Percentiles rank a stretch among this genome's conserved stretches.
These are phyloP conservation scores for Brachionus koreanus DNA, from an alignment of 1,140 invertebrate genomes.

Conservation along the genomic window DNA sequence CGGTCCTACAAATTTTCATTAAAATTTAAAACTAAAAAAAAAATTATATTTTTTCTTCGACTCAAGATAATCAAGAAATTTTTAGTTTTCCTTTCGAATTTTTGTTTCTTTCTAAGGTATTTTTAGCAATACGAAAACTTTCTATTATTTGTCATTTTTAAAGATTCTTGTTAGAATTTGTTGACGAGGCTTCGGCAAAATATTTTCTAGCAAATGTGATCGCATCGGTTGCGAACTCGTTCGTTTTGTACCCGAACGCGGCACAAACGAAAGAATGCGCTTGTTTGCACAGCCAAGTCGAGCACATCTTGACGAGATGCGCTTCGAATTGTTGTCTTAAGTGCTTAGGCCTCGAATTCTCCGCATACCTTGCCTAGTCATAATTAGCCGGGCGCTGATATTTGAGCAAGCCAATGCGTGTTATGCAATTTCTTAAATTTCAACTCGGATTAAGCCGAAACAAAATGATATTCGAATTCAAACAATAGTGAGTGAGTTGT, in stretches of 20 bases:
- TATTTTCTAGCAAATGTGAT: slow-evolving; percentile 11
- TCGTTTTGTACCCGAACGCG: neutral
- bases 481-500: neutral
- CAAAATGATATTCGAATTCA: slow-evolving; percentile 22
- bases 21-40: neutral
- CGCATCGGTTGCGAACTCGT: neutral
- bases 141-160: slow-evolving; percentile 32
- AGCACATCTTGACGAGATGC: neutral
- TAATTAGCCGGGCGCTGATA: slow-evolving; percentile 1
- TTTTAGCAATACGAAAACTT: slow-evolving; percentile 30
- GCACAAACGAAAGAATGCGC: neutral
- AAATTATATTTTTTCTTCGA: neutral
- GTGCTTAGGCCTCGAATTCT: neutral
- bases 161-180: slow-evolving; percentile 15
- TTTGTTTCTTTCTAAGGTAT: neutral
- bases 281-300: neutral
- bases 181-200: neutral
- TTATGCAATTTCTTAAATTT: slow-evolving; percentile 41
- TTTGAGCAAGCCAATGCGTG: slow-evolving; percentile 24
- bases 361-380: neutral
- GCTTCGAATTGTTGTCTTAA: neutral
- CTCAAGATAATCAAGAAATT: slow-evolving; percentile 30
- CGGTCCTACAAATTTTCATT: slow-evolving; percentile 26
- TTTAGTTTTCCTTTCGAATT: neutral
- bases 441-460: slow-evolving; percentile 27